A percentile compares a stretch with the other conserved stretches of the same genome.
phyloP scores from a whole-genome alignment of 2,797 vertebrate species.

The Cephalopachus bancanus region DNA sequence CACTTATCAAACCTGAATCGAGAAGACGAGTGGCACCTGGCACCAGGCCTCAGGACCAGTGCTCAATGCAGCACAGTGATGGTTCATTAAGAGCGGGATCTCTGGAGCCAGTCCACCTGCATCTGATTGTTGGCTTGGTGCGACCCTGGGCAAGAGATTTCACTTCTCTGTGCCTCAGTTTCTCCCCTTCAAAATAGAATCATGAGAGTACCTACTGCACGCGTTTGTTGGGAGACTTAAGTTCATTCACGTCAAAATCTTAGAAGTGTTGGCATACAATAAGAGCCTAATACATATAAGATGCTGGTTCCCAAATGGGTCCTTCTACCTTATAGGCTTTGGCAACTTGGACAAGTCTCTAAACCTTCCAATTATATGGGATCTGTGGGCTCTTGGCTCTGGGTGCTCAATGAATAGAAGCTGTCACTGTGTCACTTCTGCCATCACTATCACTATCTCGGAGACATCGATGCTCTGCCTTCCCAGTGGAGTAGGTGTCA shows the following conservation, averaged over 20 bases:
- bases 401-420: background rate
- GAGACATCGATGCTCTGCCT: background rate
- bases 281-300: background rate
- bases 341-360: background rate
- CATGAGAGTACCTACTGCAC: no score
- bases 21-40: background rate
- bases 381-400: background rate
- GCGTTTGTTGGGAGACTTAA: background rate
- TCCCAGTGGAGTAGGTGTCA: background rate
- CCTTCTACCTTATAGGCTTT: background rate
- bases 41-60: fast-evolving
- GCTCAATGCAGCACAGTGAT: fast-evolving
- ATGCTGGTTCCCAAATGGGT: background rate
- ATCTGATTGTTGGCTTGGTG: background rate
- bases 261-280: background rate
- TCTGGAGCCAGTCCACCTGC: background rate
- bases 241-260: background rate
- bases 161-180: background rate
- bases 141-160: background rate
- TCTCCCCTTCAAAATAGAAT: background rate
- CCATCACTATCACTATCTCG: background rate
- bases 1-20: background rate
- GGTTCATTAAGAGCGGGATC: background rate
- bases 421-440: background rate
- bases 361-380: background rate